A percentile compares a stretch with the other conserved stretches of the same genome.
Conservation (phyloP, 2,113 vertebrate species). For the Tinamus guttatus region DNA sequence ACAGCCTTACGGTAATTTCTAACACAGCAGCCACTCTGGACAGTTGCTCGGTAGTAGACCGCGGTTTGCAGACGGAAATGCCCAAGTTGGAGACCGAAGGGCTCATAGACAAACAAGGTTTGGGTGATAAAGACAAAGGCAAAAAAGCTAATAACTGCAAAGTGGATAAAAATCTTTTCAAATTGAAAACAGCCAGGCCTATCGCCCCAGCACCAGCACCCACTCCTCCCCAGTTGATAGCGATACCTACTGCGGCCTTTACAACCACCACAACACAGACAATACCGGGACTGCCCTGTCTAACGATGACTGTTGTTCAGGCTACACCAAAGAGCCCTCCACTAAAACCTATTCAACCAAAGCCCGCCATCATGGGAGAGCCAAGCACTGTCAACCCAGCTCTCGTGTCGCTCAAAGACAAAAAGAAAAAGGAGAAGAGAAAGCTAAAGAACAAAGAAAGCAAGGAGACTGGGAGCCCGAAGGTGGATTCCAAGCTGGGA, state of each 20-base stretch:
- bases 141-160: slow-evolving; percentile 90
- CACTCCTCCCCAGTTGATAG: slow-evolving; percentile 94
- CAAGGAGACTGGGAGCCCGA: slow-evolving; percentile 87
- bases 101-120: slow-evolving; percentile 91
- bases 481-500: slow-evolving; percentile 84
- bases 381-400: slow-evolving; percentile 90
- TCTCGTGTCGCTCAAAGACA: slow-evolving; percentile 90
- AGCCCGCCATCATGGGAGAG: slow-evolving; percentile 93
- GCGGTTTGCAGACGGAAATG: slow-evolving; percentile 89
- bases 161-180: slow-evolving; percentile 90
- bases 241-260: slow-evolving; percentile 92
- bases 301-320: slow-evolving; percentile 89
- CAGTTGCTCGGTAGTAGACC: slow-evolving; percentile 85
- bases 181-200: slow-evolving; percentile 90
- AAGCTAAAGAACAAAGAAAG: slow-evolving; percentile 93
- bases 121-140: slow-evolving; percentile 79
- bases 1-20: slow-evolving; percentile 93
- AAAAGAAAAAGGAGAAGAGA: slow-evolving; percentile 95
- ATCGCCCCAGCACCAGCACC: slow-evolving; percentile 93
- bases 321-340: slow-evolving; percentile 92
- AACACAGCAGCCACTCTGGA: slow-evolving; percentile 95
- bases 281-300: slow-evolving; percentile 84
- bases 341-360: slow-evolving; percentile 97
- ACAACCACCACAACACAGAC: slow-evolving; percentile 84
- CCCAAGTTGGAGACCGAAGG: slow-evolving; percentile 97